Conservation (phyloP, 92 coral and sea anemone species). For the Hydrozoanthus gracilis region DNA sequence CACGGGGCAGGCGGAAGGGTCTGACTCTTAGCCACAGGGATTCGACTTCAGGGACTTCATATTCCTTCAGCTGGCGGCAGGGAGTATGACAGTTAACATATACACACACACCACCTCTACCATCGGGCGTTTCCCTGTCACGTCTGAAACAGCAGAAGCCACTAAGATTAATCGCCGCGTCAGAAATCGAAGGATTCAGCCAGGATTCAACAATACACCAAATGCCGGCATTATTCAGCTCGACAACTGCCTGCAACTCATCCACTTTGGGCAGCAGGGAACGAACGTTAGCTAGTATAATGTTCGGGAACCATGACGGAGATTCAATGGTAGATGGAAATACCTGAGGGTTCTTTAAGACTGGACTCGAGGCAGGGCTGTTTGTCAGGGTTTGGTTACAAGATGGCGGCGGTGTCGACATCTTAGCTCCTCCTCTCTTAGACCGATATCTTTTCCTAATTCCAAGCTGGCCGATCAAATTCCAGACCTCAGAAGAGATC, state of each 20-base stretch:
- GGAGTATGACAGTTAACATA: neutral
- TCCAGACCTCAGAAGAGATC: neutral
- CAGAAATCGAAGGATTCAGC: neutral
- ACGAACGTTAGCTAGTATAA: neutral
- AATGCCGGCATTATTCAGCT: neutral
- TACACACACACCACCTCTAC: neutral
- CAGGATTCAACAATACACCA: neutral
- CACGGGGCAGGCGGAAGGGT: constrained; percentile 5
- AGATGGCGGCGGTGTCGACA: neutral
- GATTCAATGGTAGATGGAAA: neutral
- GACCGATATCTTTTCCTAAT: neutral
- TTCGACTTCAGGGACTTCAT: neutral
- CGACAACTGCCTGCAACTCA: neutral
- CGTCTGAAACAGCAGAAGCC: neutral
- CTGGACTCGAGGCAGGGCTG: neutral
- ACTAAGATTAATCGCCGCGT: neutral
- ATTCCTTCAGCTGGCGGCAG: neutral
- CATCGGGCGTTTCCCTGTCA: neutral
- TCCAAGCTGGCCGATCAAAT: constrained; percentile 25
- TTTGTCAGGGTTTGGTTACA: neutral
- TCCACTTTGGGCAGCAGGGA: neutral
- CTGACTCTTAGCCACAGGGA: neutral
- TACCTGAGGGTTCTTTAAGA: neutral
- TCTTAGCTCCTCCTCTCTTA: constrained; percentile 1
- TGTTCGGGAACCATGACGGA: neutral